Evolutionary conservation across 2,888 invertebrate species (phyloP), one percentile per base, ranked within the genome.

Genomic region (Tholera decimalis): DNA sequence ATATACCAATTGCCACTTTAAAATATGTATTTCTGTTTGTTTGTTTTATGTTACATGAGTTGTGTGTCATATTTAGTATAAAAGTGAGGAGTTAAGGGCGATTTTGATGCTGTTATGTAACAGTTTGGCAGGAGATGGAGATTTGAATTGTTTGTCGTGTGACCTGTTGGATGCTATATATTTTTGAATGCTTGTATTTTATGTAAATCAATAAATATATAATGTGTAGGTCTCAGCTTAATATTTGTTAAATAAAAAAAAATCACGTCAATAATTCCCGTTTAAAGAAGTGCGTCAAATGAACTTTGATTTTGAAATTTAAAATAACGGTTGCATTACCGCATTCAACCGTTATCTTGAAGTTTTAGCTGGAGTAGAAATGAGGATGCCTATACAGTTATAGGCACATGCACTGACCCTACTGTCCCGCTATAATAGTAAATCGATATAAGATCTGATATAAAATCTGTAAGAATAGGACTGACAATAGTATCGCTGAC

Each of bases 1-100:
- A 95, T 92, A 93, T 88, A 88, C 86, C 94, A 95, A 95, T 95
- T 94, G 92, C 84, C 86, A 90, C 89, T 89, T 85, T 85, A 85
- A 89, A 93, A 91, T 90, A 91, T 89, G 84, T 88, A 84, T 88
- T 84, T 87, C 81, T 89, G 83, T 88, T 86, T 85, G 74, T 76
- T 79, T 78, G 54, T 73, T 59, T 73, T 57, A 44, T 39, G 73
- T 58, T 49, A 24, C 20, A 54, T 24, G 58, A 67, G 26, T 59
- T 54, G 35, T 62, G 37, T 61, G 54, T 26, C 49, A 54, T 54
- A 41, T 55, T 67, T 53, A 8, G 20, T 41, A 26, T 61, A 57
- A 73, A 73, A 18, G 56, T 51, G 8, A 8, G 11, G 43, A 11
- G 57, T 66, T 60, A 22, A 28, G 13, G 43, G 15, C 4, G 30